These are phyloP conservation scores for Gymnocypris eckloni DNA, from an alignment of 2,797 vertebrate genomes.

Conservation along the genomic window DNA sequence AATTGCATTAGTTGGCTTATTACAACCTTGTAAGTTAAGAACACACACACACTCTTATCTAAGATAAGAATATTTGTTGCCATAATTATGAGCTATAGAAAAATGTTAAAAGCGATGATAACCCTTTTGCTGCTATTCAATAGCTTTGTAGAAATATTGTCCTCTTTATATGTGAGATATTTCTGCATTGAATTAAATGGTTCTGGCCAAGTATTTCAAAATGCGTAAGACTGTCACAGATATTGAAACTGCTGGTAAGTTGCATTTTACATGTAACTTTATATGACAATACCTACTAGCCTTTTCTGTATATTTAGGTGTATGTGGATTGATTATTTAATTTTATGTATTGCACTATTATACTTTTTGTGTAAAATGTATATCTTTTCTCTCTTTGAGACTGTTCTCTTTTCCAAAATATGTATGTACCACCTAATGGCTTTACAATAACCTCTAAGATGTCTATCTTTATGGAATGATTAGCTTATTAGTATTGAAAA, in stretches of 20 bases:
- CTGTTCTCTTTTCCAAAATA: not conserved
- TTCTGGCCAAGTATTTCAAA: constrained; percentile 75
- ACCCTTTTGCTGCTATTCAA: constrained; percentile 65
- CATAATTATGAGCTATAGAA: constrained; percentile 49
- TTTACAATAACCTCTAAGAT: constrained; percentile 29
- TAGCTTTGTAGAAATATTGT: constrained; percentile 49
- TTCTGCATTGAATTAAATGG: constrained; percentile 63
- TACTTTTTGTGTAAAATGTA: constrained; percentile 30
- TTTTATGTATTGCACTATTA: constrained; percentile 58
- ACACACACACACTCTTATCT: constrained; percentile 28
- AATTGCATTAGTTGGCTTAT: constrained; percentile 39
- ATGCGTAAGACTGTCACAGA: constrained; percentile 69
- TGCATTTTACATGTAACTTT: constrained; percentile 45
- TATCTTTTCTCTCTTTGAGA: constrained; percentile 23
- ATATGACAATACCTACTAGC: constrained; percentile 68
- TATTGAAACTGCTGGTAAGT: constrained; percentile 77
- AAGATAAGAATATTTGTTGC: constrained; percentile 39
- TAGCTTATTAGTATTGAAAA: constrained; percentile 13
- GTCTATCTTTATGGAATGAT: constrained; percentile 22
- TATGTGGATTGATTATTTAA: constrained; percentile 48
- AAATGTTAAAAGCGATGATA: constrained; percentile 62
- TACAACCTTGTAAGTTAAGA: constrained; percentile 34
- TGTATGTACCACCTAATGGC: constrained; percentile 10
- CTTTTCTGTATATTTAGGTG: constrained; percentile 77
- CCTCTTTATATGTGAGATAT: constrained; percentile 54